Conservation (phyloP, 2,888 invertebrate genomes). For the Plebejus argus region DNA sequence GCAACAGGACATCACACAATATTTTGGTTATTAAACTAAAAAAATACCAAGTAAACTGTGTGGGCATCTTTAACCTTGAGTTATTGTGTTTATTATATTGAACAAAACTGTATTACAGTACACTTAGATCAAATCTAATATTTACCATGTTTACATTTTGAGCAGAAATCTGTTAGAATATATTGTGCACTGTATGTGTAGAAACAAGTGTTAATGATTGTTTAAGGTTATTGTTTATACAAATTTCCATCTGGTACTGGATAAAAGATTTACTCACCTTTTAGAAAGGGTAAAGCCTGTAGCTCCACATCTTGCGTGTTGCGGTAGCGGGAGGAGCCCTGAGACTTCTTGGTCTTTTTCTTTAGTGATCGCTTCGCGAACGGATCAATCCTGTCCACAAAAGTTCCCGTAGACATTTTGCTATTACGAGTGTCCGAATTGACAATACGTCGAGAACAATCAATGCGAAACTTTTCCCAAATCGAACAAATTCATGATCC, state of each 20-base stretch:
- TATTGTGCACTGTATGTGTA: background rate
- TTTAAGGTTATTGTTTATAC: background rate
- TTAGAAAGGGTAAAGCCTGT: slow-evolving; percentile 96
- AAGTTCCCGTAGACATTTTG: slow-evolving; percentile 90
- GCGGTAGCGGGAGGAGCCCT: slow-evolving; percentile 99
- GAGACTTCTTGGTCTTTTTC: slow-evolving; percentile 99
- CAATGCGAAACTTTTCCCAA: slow-evolving; percentile 76
- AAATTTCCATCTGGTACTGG: slow-evolving; percentile 24
- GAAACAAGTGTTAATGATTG: slow-evolving; percentile 11
- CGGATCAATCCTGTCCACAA: slow-evolving; percentile 99
- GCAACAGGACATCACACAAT: background rate
- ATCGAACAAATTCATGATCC: slow-evolving; percentile 79
- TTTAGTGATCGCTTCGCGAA: slow-evolving; percentile 98
- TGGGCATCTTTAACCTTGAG: slow-evolving; percentile 22
- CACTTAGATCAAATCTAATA: slow-evolving; percentile 15
- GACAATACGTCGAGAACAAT: slow-evolving; percentile 75
- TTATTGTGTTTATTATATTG: background rate
- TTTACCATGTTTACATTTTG: slow-evolving; percentile 1
- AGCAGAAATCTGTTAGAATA: background rate
- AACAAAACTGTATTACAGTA: background rate
- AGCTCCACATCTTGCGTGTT: slow-evolving; percentile 99
- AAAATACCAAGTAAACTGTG: background rate
- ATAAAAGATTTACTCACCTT: slow-evolving; percentile 85
- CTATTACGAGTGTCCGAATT: slow-evolving; percentile 76
- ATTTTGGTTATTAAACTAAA: background rate